A percentile compares a stretch with the other conserved stretches of the same genome.
These are phyloP conservation scores for Candidula unifasciata DNA, from an alignment of 2,888 invertebrate species.

Conservation along the genomic window DNA sequence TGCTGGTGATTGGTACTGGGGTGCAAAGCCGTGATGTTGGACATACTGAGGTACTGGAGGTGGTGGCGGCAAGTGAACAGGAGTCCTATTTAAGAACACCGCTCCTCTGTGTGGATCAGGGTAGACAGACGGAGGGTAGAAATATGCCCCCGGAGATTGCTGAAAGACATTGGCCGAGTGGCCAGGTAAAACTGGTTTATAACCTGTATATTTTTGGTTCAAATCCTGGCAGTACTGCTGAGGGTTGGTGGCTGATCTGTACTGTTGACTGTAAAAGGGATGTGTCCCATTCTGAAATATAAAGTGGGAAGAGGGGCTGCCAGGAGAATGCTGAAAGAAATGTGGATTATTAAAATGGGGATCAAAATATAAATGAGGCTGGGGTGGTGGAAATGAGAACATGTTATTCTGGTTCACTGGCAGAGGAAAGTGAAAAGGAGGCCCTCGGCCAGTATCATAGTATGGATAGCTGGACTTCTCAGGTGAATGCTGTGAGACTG, in stretches of 20 bases:
- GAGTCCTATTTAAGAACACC: constrained; percentile 19
- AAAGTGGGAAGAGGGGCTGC: background rate
- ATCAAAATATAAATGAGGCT: background rate
- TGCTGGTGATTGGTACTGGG: constrained; percentile 18
- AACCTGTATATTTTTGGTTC: background rate
- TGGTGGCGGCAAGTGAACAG: constrained; percentile 43
- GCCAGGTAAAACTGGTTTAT: constrained; percentile 1
- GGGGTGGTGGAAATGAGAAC: constrained; percentile 27
- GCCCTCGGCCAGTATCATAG: too few species aligned
- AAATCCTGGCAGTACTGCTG: background rate
- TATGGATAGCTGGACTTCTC: background rate
- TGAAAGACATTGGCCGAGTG: background rate
- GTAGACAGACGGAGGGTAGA: constrained; percentile 4
- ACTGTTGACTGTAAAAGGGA: background rate
- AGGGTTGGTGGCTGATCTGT: background rate
- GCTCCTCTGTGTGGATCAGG: background rate
- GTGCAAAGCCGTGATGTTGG: constrained; percentile 15
- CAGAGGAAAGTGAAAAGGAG: background rate
- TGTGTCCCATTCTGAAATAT: background rate
- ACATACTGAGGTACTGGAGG: constrained; percentile 19
- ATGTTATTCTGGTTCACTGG: background rate
- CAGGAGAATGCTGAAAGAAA: background rate
- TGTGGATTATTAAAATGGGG: background rate
- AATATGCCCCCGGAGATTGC: background rate
- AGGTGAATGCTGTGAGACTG: background rate